Evolutionary conservation across 2,113 vertebrate species (phyloP), one percentile per base, ranked within the genome.

Genomic region (Protobothrops mucrosquamatus): DNA sequence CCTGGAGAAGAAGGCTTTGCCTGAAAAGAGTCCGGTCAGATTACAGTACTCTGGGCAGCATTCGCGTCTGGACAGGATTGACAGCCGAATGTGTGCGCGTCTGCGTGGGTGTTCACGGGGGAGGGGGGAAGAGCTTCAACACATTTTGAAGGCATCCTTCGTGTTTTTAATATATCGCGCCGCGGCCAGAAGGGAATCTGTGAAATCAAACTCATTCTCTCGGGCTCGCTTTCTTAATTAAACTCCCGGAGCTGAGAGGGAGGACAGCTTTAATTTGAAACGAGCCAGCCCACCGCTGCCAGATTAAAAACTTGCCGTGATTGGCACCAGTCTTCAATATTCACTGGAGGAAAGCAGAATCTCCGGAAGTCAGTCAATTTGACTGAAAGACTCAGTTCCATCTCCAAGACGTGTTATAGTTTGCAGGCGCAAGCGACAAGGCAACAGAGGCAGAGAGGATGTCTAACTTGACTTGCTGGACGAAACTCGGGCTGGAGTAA

Each of bases 31-130:
- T 88, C 87, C 93, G 96, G 95, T 96, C 97, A 94, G 24, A 0
- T 95, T 93, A 94, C 95, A n/a, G 91, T 94, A 94, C 92, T 95
- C 97, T 97, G 97, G 95, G 92, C 94, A 97, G 92, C 92, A 69
- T 97, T 98, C 96, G 96, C 96, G 97, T 97, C 97, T 97, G 96
- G 96, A 96, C 97, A 95, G 85, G 95, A 93, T 87, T 97, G 97
- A 96, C 96, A 97, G 96, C 20, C 26, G 43, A 39, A n/a, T 81
- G 22, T 39, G 51, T 8, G 90, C 20, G 26, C 12, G 22, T 46
- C 34, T 89, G 88, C 14, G 12, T 26, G 23, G 15, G 56, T 24
- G 74, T 81, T 20, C 7, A 81, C 34, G 2, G 4, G 2, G 2
- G 64, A 1, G 2, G n/a, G 26, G 6, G 1, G 6, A 2, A 1